These are phyloP conservation scores for Sebastes fasciatus DNA, from an alignment of 2,113 vertebrate genomes.

Conservation along the genomic window DNA sequence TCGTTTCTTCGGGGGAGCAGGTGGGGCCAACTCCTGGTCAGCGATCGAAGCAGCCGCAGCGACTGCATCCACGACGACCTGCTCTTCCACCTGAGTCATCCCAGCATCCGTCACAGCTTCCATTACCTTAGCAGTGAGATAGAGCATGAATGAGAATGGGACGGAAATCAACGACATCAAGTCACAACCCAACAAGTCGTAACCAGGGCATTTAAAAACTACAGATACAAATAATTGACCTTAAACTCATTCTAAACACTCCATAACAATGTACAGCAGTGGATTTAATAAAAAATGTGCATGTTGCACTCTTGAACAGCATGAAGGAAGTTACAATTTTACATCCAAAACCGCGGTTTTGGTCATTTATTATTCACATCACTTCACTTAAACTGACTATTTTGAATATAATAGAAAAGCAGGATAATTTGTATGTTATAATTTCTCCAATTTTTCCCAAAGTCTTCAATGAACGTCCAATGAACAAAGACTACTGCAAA, in stretches of 20 bases:
- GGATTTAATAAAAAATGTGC: not conserved
- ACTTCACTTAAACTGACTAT: not conserved
- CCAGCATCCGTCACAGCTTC: slow-evolving; percentile 88
- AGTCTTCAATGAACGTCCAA: not conserved
- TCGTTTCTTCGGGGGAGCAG: slow-evolving; percentile 91
- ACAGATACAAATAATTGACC: not conserved
- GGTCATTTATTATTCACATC: not conserved
- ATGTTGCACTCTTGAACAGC: not conserved
- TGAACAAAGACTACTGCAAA: not conserved
- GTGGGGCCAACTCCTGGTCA: slow-evolving; percentile 86
- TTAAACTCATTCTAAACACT: not conserved
- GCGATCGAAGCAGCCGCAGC: slow-evolving; percentile 66
- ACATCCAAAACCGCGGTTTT: not conserved
- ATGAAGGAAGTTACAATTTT: not conserved
- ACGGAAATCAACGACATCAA: not conserved
- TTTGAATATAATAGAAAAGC: not conserved
- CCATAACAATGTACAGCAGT: not conserved
- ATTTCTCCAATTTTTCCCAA: not conserved
- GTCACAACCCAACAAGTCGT: not conserved
- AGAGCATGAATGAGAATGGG: not conserved
- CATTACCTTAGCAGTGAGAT: slow-evolving; percentile 85
- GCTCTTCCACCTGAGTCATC: slow-evolving; percentile 84
- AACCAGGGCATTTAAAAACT: not conserved
- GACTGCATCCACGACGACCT: slow-evolving; percentile 77
- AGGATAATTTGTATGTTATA: not conserved